Evolutionary conservation across 2,113 vertebrate species (phyloP).

Genomic region (Synodontis membranacea): DNA sequence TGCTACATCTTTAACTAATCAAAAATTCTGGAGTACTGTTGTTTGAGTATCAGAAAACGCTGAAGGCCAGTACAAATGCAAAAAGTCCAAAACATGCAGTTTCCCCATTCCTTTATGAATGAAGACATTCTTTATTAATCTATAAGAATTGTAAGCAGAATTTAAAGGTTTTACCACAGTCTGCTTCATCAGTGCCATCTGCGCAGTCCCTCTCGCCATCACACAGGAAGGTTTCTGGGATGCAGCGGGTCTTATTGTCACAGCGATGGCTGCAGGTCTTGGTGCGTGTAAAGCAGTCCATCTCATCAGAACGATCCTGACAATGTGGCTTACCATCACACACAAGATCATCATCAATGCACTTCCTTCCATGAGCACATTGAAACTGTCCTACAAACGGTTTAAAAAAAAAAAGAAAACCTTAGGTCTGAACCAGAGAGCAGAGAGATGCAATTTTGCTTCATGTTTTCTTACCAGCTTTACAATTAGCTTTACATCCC

Average conservation of each 20-base stretch:
- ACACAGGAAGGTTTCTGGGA: conserved; percentile 81
- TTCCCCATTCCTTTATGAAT: fast-evolving
- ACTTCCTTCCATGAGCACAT: conserved; percentile 45
- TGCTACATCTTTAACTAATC: not conserved
- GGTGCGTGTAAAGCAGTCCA: conserved; percentile 61
- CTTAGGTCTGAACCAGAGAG: not conserved
- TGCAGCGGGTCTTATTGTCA: conserved; percentile 73
- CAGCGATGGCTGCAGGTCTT: conserved; percentile 77
- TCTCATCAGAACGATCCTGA: conserved; percentile 52
- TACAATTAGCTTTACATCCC: conserved; percentile 62
- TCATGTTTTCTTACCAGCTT: conserved; percentile 64
- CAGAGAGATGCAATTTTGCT: too few species aligned
- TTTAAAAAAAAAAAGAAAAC: not conserved
- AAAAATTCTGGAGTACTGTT: not conserved
- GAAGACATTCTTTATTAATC: not conserved
- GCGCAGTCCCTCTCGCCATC: conserved; percentile 80
- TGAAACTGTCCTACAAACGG: conserved; percentile 42
- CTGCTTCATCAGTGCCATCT: conserved; percentile 77
- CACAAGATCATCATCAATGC: conserved; percentile 43
- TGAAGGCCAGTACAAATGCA: not conserved
- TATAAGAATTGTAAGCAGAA: conserved; percentile 22
- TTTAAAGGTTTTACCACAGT: conserved; percentile 66
- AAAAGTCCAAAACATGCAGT: not conserved
- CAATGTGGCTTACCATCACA: conserved; percentile 52
- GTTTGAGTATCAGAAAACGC: not conserved